These are phyloP conservation scores for Garra rufa DNA, from an alignment of 2,113 vertebrate species.

Conservation along the genomic window DNA sequence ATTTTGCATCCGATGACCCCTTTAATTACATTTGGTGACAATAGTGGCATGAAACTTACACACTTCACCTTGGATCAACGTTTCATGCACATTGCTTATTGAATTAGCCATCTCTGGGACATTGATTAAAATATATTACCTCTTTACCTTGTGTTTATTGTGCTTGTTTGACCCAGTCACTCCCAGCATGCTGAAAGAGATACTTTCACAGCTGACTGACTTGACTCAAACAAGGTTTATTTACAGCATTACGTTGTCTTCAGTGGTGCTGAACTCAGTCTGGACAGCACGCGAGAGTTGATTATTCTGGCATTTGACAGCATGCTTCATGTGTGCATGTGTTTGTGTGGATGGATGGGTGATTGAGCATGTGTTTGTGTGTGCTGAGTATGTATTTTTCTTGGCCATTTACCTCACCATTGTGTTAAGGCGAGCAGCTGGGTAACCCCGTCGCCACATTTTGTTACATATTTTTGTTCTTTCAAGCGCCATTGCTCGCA, in stretches of 20 bases:
- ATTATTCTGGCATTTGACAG: slow-evolving; percentile 33
- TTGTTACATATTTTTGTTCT: neutral
- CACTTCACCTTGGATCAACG: neutral
- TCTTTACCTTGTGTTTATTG: slow-evolving; percentile 26
- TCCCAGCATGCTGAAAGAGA: slow-evolving; percentile 7
- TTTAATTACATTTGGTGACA: neutral
- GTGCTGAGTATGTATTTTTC: slow-evolving; percentile 30
- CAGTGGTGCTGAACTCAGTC: slow-evolving; percentile 21
- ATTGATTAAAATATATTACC: slow-evolving; percentile 17
- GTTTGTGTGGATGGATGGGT: slow-evolving; percentile 50
- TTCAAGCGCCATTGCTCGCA: slow-evolving; percentile 17
- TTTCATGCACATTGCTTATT: neutral
- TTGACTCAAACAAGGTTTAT: slow-evolving; percentile 24
- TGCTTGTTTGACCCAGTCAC: neutral
- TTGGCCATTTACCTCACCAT: slow-evolving; percentile 10
- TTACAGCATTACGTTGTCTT: neutral
- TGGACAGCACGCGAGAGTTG: slow-evolving; percentile 22
- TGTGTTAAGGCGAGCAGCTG: slow-evolving; percentile 1
- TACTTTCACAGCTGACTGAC: slow-evolving; percentile 26
- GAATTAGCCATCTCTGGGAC: neutral
- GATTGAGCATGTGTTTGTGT: slow-evolving; percentile 28
- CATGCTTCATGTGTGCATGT: neutral
- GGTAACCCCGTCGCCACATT: neutral
- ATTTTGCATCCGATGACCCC: too few relatives aligned
- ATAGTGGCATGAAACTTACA: neutral